phyloP scores from a whole-genome alignment of 2,888 invertebrate genomes.

The Microctonus brassicae region DNA sequence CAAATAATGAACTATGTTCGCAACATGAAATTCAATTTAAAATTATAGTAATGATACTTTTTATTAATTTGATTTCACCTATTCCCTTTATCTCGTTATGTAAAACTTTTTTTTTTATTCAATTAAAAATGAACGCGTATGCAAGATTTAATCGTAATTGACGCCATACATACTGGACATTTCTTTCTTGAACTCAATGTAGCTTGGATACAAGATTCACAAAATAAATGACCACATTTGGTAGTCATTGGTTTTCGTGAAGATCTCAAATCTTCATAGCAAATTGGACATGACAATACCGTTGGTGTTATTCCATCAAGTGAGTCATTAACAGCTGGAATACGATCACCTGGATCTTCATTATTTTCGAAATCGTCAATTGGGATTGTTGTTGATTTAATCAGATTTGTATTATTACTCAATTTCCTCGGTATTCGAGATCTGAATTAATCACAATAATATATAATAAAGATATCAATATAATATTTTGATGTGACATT shows the following conservation, averaged over 20 bases:
- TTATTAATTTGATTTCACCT: background rate
- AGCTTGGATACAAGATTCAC: slow-evolving; percentile 51
- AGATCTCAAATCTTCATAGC: slow-evolving; percentile 51
- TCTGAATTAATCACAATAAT: background rate
- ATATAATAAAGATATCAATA: background rate
- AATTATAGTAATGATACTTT: background rate
- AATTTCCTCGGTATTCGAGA: background rate
- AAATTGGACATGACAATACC: slow-evolving; percentile 55
- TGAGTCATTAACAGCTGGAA: slow-evolving; percentile 40
- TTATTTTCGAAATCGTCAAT: too few species aligned
- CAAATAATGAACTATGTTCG: background rate
- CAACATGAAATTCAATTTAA: background rate
- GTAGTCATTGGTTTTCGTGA: slow-evolving; percentile 54
- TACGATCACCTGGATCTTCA: background rate
- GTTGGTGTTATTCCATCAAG: slow-evolving; percentile 9
- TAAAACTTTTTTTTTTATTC: too few species aligned
- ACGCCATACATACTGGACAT: slow-evolving; percentile 54
- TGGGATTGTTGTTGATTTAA: background rate
- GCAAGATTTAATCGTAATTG: slow-evolving; percentile 47
- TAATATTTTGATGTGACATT: background rate
- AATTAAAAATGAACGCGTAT: slow-evolving; percentile 55
- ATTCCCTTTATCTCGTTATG: too few species aligned
- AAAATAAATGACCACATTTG: slow-evolving; percentile 59
- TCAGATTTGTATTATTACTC: background rate
- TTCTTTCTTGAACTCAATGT: slow-evolving; percentile 45